phyloP scores from a whole-genome alignment of 2,113 vertebrate species.

The Halcyon senegalensis region DNA sequence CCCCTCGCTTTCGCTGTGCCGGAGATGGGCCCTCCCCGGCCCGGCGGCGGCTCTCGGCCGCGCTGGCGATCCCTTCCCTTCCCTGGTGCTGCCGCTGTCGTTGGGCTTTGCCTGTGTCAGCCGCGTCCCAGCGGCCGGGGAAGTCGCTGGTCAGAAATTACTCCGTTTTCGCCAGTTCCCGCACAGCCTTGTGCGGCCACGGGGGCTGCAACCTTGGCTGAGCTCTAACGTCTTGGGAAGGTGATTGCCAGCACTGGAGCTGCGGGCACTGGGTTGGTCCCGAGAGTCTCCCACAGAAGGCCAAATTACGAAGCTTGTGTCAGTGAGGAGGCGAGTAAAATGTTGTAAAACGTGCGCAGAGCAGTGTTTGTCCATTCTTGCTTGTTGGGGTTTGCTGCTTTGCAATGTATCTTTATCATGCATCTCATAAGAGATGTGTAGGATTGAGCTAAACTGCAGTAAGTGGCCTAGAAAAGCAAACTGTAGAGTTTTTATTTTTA shows the following conservation, averaged over 20 bases:
- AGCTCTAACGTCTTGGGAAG: not conserved
- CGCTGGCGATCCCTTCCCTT: not conserved
- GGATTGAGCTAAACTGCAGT: no score
- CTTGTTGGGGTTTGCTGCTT: not conserved
- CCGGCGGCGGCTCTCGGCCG: not conserved
- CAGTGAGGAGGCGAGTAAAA: not conserved
- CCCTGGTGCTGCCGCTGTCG: not conserved
- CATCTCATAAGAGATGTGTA: fast-evolving
- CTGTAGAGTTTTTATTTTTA: not conserved
- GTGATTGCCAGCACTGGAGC: not conserved
- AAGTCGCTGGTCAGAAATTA: not conserved
- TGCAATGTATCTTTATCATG: fast-evolving
- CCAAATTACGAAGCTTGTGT: fast-evolving
- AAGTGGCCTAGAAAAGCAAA: not conserved
- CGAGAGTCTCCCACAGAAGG: fast-evolving
- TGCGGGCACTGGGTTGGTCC: not conserved
- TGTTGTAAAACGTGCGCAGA: fast-evolving
- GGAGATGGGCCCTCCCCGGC: not conserved
- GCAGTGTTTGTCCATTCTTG: fast-evolving
- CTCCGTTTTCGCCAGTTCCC: not conserved
- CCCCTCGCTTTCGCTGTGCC: not conserved
- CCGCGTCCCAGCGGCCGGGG: not conserved
- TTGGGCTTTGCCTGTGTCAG: not conserved
- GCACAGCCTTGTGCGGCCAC: not conserved
- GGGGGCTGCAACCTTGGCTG: not conserved